Evolutionary conservation across 2,113 vertebrate species (phyloP).

Genomic region (Rhinogobius similis): DNA sequence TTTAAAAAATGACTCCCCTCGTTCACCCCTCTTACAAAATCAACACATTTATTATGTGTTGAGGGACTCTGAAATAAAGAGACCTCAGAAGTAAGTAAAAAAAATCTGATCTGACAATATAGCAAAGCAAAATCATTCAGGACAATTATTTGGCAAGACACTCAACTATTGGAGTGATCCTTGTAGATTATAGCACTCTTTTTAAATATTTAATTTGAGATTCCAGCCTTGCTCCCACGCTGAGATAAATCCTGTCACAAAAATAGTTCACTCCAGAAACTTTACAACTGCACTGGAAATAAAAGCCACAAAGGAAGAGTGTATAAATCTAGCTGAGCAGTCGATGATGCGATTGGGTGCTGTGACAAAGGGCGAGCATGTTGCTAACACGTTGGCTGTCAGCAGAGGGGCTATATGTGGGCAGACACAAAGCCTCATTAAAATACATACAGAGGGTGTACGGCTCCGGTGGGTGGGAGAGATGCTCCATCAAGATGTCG

Average conservation of each 20-base stretch:
- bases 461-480: conserved; percentile 80
- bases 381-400: conserved; percentile 76
- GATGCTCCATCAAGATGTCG: conserved; percentile 84
- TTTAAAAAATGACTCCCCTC: conserved; percentile 36
- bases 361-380: conserved; percentile 71
- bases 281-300: conserved; percentile 52
- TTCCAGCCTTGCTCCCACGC: not conserved
- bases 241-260: conserved; percentile 5
- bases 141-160: conserved; percentile 51
- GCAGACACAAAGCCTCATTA: conserved; percentile 82
- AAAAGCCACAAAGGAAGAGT: conserved; percentile 44
- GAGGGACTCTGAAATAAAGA: conserved; percentile 67
- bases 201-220: conserved; percentile 31
- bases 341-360: conserved; percentile 68
- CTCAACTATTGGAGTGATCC: conserved; percentile 35
- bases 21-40: conserved; percentile 13
- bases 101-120: conserved; percentile 65
- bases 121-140: conserved; percentile 68
- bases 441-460: conserved; percentile 75
- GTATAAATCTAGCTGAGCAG: conserved; percentile 64
- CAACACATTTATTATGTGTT: conserved; percentile 68
- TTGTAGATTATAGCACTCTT: conserved; percentile 57
- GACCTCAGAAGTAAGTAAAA: conserved; percentile 66
- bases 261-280: conserved; percentile 40
- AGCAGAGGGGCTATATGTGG: conserved; percentile 69